These are phyloP conservation scores for Vulpes ferrilata DNA, from an alignment of 2,113 vertebrate species.

Conservation along the genomic window DNA sequence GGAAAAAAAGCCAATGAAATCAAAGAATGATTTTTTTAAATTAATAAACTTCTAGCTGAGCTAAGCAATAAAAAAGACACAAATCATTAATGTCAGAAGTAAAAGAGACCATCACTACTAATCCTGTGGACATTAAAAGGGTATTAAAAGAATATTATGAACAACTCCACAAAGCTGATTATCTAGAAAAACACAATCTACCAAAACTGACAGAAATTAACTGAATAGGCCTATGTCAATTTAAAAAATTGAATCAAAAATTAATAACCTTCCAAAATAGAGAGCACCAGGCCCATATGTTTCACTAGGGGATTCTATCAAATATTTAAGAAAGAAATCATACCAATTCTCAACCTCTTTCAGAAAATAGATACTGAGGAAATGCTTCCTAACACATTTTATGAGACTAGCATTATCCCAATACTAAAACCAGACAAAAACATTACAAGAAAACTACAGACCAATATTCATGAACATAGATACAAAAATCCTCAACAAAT, in stretches of 20 bases:
- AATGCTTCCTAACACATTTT: neutral
- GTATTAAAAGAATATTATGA: neutral
- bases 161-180: neutral
- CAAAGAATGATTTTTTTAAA: neutral
- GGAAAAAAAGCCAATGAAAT: neutral
- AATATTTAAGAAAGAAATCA: neutral
- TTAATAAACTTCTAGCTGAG: neutral
- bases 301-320: neutral
- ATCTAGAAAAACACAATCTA: neutral
- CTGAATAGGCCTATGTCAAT: neutral
- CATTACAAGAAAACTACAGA: slow-evolving; percentile 6
- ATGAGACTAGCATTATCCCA: neutral
- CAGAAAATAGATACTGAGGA: neutral
- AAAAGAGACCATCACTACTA: neutral
- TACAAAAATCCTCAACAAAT: neutral
- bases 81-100: neutral
- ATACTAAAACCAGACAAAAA: neutral
- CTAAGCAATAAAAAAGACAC: neutral
- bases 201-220: neutral
- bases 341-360: neutral
- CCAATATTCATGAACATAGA: neutral
- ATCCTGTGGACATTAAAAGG: neutral
- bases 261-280: neutral
- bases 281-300: neutral
- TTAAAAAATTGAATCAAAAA: neutral